These are phyloP conservation scores for Anarrhichthys ocellatus DNA, from an alignment of 2,113 vertebrate genomes.

Conservation along the genomic window DNA sequence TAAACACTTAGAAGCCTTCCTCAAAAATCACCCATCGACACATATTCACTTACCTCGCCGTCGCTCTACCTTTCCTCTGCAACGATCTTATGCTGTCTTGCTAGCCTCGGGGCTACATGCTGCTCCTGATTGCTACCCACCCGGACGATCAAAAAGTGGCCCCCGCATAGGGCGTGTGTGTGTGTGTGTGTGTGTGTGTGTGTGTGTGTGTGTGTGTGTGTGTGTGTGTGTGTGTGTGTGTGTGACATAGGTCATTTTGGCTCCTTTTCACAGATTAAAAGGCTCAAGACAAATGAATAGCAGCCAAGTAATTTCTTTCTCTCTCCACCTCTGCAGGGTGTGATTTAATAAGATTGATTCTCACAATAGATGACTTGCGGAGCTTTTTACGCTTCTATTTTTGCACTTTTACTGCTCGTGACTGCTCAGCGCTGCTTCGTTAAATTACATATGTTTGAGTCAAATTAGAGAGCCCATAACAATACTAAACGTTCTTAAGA, in stretches of 20 bases:
- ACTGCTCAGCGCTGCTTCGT: slow-evolving; percentile 29
- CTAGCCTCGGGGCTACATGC: slow-evolving; percentile 68
- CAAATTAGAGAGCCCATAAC: slow-evolving; percentile 12
- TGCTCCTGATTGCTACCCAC: slow-evolving; percentile 62
- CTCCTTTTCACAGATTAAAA: slow-evolving; percentile 56
- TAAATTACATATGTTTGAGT: slow-evolving; percentile 10
- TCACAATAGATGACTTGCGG: slow-evolving; percentile 47
- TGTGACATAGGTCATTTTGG: slow-evolving; percentile 46
- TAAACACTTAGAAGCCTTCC: slow-evolving; percentile 70
- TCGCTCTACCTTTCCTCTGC: slow-evolving; percentile 30
- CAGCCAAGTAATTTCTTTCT: slow-evolving; percentile 34
- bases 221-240: slow-evolving; percentile 4
- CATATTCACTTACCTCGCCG: slow-evolving; percentile 31
- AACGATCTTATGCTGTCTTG: slow-evolving; percentile 48
- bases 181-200: slow-evolving; percentile 1
- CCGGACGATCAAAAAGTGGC: slow-evolving; percentile 66
- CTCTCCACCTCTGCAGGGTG: slow-evolving; percentile 43
- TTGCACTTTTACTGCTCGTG: slow-evolving; percentile 34
- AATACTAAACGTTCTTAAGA: not conserved
- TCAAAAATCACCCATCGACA: slow-evolving; percentile 70
- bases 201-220: slow-evolving; percentile 2
- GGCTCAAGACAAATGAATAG: slow-evolving; percentile 59
- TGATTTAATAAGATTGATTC: slow-evolving; percentile 63
- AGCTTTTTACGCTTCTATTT: slow-evolving; percentile 44
- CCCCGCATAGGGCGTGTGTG: slow-evolving; percentile 24